Percentiles rank a stretch among this genome's conserved stretches.
Conservation (phyloP, 1,140 invertebrate species). For the Ceratosolen solmsi region DNA sequence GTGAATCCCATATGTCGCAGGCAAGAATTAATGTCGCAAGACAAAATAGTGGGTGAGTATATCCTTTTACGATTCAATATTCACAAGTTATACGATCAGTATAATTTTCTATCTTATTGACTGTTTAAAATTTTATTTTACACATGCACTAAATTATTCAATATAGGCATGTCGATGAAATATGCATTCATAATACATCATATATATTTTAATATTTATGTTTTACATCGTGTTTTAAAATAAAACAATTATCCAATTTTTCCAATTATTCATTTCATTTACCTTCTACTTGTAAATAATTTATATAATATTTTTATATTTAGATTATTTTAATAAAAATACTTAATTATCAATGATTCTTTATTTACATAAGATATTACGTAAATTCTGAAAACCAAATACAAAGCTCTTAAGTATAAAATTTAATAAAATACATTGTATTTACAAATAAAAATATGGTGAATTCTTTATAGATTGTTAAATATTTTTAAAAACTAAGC, state of each 20-base stretch:
- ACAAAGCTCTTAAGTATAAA: no score
- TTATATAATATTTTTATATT: not conserved
- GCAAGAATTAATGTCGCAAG: slow-evolving; percentile 42
- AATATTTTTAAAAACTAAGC: no score
- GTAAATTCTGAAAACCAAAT: no score
- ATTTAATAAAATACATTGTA: no score
- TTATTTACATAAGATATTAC: not conserved
- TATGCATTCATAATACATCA: not conserved
- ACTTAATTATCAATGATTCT: not conserved
- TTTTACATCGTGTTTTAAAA: not conserved
- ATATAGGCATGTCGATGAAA: not conserved
- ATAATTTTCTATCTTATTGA: no score
- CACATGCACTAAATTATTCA: no score
- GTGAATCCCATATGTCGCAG: slow-evolving; percentile 64
- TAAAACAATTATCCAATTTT: not conserved
- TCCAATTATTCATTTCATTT: not conserved
- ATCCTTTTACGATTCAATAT: not conserved
- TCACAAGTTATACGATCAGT: no score
- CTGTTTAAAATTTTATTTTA: no score
- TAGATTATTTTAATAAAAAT: not conserved
- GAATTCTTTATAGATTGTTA: no score
- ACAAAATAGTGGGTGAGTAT: slow-evolving; percentile 65
- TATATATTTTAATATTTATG: not conserved
- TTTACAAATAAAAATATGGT: no score
- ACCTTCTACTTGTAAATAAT: not conserved